A percentile compares a stretch with the other conserved stretches of the same genome.
These are phyloP conservation scores for Gandaritis pyraliata DNA, from an alignment of 2,888 invertebrate species.

Conservation along the genomic window DNA sequence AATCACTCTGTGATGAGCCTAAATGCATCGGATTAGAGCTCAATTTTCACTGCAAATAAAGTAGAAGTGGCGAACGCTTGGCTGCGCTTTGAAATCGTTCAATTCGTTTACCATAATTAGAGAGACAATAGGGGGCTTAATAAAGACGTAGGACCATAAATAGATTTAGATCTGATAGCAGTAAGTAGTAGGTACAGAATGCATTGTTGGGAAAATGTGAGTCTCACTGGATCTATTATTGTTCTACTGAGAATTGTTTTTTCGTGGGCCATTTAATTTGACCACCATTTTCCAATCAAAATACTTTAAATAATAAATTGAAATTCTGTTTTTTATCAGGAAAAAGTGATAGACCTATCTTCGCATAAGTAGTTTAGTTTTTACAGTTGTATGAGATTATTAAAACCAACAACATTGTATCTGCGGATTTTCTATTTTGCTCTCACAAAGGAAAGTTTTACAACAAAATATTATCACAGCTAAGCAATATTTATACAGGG, in stretches of 20 bases:
- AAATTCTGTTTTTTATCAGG: too few species aligned
- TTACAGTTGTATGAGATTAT: not conserved
- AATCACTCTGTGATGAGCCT: not conserved
- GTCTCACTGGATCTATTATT: not conserved
- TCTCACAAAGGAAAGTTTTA: conserved; percentile 20
- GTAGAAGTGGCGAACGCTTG: conserved; percentile 5
- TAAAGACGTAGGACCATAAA: conserved; percentile 74
- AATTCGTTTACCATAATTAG: conserved; percentile 79
- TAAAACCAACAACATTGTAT: not conserved
- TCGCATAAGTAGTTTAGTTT: too few species aligned
- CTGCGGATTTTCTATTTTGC: conserved; percentile 9
- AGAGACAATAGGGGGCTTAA: conserved; percentile 76
- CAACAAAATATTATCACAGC: conserved; percentile 28
- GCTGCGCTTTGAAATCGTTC: conserved; percentile 55
- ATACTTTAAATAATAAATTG: too few species aligned
- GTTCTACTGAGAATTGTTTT: not conserved
- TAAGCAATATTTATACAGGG: conserved; percentile 22
- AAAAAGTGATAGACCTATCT: too few species aligned
- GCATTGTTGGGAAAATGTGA: conserved; percentile 32
- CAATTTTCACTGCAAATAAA: conserved; percentile 3
- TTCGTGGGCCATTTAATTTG: not conserved
- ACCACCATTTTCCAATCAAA: not conserved
- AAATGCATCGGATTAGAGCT: conserved; percentile 2
- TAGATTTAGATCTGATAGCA: conserved; percentile 64
- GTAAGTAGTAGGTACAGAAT: conserved; percentile 47